These are phyloP conservation scores for Anticlea derivata DNA, from an alignment of 2,888 invertebrate genomes.

Conservation along the genomic window DNA sequence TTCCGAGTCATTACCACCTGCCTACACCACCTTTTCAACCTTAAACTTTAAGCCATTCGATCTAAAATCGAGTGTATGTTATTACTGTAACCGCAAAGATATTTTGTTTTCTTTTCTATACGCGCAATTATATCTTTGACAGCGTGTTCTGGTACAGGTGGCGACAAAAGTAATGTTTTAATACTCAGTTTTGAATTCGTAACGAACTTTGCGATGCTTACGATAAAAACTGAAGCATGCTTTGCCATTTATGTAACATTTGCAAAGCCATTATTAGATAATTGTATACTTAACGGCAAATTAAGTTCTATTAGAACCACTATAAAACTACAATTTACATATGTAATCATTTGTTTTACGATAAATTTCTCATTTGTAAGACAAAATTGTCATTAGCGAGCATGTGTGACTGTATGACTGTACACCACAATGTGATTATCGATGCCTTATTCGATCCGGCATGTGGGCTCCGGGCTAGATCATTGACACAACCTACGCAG, in stretches of 20 bases:
- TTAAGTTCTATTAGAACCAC: neutral
- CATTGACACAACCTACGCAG: constrained; percentile 82
- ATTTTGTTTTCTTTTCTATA: constrained; percentile 68
- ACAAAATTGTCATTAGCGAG: constrained; percentile 50
- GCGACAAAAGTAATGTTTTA: constrained; percentile 50
- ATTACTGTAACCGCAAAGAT: constrained; percentile 46
- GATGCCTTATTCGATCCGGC: constrained; percentile 79
- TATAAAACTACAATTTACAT: neutral
- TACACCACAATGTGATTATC: constrained; percentile 67
- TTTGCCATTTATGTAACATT: constrained; percentile 3
- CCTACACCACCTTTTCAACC: constrained; percentile 32
- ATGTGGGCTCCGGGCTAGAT: constrained; percentile 81
- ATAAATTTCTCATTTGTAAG: constrained; percentile 35
- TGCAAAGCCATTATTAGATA: neutral
- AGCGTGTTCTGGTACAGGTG: constrained; percentile 69
- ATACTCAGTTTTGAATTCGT: constrained; percentile 14
- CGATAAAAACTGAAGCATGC: neutral
- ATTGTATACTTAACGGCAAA: neutral
- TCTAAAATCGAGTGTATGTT: constrained; percentile 37
- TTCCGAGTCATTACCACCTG: constrained; percentile 41
- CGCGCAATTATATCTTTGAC: constrained; percentile 80
- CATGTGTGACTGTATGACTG: constrained; percentile 41
- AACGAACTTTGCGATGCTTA: constrained; percentile 5
- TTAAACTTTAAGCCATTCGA: constrained; percentile 40
- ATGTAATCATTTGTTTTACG: neutral